Evolutionary conservation across 2,113 vertebrate species (phyloP).

Genomic region (Equus przewalskii): DNA sequence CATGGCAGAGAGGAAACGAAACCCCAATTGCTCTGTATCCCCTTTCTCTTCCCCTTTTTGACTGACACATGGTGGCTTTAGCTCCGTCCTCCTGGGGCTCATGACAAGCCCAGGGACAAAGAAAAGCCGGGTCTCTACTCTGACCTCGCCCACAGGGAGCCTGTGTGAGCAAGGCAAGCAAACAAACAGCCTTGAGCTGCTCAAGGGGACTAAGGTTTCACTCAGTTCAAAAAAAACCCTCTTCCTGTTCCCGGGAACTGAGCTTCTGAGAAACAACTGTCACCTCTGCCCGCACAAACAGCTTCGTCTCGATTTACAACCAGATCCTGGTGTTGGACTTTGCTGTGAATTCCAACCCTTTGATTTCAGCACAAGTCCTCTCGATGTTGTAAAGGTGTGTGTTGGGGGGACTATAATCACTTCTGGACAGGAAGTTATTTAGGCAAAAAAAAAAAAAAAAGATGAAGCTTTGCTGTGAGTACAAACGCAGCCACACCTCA

Average conservation of each 20-base stretch:
- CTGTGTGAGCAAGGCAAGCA: background rate
- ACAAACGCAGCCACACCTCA: background rate
- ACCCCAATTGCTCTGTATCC: background rate
- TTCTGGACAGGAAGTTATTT: slow-evolving; percentile 25
- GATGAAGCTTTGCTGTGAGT: background rate
- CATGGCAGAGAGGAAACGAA: background rate
- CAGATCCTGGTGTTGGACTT: slow-evolving; percentile 21
- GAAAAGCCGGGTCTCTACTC: background rate
- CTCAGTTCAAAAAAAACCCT: background rate
- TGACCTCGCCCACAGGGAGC: background rate
- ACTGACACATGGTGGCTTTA: background rate
- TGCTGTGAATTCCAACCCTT: background rate
- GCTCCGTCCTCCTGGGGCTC: background rate
- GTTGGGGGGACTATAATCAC: background rate
- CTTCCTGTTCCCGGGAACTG: background rate
- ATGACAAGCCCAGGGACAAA: slow-evolving; percentile 23
- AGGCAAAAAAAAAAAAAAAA: background rate
- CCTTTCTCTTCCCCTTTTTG: background rate
- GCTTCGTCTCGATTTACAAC: background rate
- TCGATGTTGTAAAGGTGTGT: background rate
- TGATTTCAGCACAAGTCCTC: slow-evolving; percentile 33
- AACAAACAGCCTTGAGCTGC: background rate
- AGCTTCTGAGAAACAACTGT: background rate
- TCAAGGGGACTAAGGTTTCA: slow-evolving; percentile 43
- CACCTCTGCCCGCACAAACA: background rate